Conservation (phyloP, 2,113 vertebrate species). For the Salvator merianae region DNA sequence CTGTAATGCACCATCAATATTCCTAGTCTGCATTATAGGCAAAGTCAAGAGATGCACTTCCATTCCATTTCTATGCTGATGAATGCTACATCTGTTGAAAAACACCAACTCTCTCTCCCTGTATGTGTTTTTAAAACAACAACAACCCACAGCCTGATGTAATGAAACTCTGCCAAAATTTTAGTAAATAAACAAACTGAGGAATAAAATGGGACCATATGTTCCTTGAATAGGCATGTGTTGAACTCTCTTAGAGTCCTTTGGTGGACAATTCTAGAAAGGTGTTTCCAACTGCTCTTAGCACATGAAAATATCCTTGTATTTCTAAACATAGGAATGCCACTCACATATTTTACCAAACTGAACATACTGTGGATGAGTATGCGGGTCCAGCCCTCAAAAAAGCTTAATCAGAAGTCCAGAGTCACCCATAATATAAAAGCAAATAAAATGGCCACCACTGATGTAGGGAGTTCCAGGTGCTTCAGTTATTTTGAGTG, state of each 20-base stretch:
- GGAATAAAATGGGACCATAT: background rate
- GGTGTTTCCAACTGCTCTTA: background rate
- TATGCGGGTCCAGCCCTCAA: background rate
- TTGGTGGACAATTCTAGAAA: background rate
- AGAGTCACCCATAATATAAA: background rate
- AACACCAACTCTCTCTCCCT: background rate
- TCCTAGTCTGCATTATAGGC: background rate
- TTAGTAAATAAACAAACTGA: background rate
- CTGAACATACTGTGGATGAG: background rate
- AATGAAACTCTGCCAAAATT: background rate
- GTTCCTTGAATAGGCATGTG: background rate
- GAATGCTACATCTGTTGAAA: background rate
- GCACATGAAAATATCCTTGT: background rate
- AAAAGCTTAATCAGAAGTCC: background rate
- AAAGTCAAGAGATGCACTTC: background rate
- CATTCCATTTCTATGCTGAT: background rate
- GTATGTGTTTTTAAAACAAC: too few species aligned
- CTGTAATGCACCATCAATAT: background rate
- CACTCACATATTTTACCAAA: background rate
- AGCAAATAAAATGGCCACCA: too few species aligned
- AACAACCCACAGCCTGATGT: background rate
- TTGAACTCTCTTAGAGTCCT: background rate
- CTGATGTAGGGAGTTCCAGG: too few species aligned
- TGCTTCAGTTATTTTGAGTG: too few species aligned
- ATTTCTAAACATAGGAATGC: background rate